Conservation (phyloP, 2,113 vertebrate genomes). For the Apistogramma diplotaenia region DNA sequence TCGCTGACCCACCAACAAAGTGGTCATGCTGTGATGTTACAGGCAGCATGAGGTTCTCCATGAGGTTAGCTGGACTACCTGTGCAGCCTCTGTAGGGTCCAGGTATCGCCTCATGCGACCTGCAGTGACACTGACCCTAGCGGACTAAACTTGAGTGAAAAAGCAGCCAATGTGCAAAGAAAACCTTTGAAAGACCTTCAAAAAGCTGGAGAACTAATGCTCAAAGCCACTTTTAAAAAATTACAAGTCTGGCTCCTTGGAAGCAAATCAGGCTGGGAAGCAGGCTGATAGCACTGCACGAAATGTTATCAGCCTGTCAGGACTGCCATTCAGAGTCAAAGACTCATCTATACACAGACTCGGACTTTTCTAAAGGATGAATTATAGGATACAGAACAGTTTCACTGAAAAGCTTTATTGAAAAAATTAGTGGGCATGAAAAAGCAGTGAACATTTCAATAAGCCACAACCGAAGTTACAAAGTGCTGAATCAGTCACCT, state of each 20-base stretch:
- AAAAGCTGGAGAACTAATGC: neutral
- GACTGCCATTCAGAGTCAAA: neutral
- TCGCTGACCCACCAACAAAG: too few species aligned
- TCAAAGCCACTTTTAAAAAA: neutral
- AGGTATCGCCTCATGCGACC: too few species aligned
- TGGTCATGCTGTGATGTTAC: too few species aligned
- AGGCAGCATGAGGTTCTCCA: too few species aligned
- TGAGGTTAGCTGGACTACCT: too few species aligned
- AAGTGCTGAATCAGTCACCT: conserved; percentile 24
- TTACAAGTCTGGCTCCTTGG: neutral
- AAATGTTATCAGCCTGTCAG: neutral
- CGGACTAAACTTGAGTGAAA: neutral
- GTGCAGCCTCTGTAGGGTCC: too few species aligned
- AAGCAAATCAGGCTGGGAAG: too few species aligned
- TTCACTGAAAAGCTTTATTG: conserved; percentile 51
- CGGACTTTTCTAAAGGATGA: neutral
- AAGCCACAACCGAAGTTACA: conserved; percentile 16
- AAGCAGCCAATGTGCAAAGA: fast-evolving
- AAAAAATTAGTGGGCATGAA: conserved; percentile 4
- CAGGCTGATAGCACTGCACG: too few species aligned
- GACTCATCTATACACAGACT: neutral
- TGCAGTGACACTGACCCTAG: too few species aligned
- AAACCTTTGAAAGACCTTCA: neutral
- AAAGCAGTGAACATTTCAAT: conserved; percentile 1
- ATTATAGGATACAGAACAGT: neutral